Evolutionary conservation across 2,888 invertebrate genomes (phyloP), one percentile per base, ranked within the genome.

Genomic region (Coremacera marginata): DNA sequence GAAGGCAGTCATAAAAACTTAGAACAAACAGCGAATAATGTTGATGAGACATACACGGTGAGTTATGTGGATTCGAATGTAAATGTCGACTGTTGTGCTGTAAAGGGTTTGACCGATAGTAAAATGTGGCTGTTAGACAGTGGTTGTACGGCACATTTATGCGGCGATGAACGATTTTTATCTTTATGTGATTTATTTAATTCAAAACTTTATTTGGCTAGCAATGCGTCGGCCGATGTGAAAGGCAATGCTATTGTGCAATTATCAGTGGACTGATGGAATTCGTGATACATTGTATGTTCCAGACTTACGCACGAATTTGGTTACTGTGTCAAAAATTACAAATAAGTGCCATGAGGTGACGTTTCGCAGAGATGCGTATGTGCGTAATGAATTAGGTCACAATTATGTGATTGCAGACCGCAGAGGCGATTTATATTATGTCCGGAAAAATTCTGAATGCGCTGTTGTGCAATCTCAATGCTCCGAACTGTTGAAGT

Each of bases 401-500:
- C 72, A 79, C 70, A 55, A 62, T 16, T 60, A 27, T 3, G 34
- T 75, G 22, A 44, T 77, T n/a, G 78, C 79, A 19, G 76, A 79
- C 70, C 63, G 73, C 14, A 74, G 44, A 70, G 76, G 72, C 4
- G 78, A 78, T n/a, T 49, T 78, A 11, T 79, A 76, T 52, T 77
- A 70, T 68, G 62, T 80, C n/a, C 67, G 76, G 25, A 75, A 78
- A 51, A 57, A 57, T 63, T 68, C 67, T 55, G 25, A 78, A 60
- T 75, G 67, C 22, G 75, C 76, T 34, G 70, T 72, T 70, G 60
- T 70, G 57, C 63, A 70, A 67, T 22, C 78, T 70, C 72, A 81
- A 63, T 79, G 78, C 70, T 79, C 78, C 79, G 75, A 80, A 67
- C 65, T 74, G 65, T 73, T 55, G 74, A 52, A 51, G 76, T 76